Conservation (phyloP, 2,888 invertebrate species). For the Sipunculus nudus region DNA sequence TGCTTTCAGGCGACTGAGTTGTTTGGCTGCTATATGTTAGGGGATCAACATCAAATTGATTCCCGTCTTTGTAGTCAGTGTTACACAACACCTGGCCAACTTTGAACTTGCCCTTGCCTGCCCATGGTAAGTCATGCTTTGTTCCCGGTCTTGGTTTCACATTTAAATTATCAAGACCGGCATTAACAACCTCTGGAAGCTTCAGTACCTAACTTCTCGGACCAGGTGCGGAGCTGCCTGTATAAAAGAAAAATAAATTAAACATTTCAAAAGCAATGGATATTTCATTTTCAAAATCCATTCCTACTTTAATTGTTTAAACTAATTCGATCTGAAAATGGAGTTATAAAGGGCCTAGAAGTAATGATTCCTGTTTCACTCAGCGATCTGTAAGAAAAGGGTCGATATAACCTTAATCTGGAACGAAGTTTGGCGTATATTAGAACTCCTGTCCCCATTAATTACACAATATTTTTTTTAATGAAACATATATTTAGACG, state of each 20-base stretch:
- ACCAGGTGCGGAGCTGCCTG: slow-evolving; percentile 6
- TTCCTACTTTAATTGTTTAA: too few species aligned
- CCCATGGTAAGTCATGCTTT: slow-evolving; percentile 9
- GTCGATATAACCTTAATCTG: too few species aligned
- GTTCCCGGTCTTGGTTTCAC: slow-evolving; percentile 16
- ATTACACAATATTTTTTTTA: too few species aligned
- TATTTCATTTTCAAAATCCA: not conserved
- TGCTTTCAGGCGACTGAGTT: slow-evolving; percentile 14
- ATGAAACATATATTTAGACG: too few species aligned
- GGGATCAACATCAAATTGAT: slow-evolving; percentile 19
- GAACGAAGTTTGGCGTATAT: too few species aligned
- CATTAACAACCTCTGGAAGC: not conserved
- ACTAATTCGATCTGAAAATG: too few species aligned
- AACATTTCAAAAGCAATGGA: not conserved
- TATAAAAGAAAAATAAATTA: not conserved
- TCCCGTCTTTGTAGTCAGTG: slow-evolving; percentile 5
- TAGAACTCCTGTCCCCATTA: too few species aligned
- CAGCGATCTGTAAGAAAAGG: too few species aligned
- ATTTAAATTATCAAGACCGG: slow-evolving; percentile 11
- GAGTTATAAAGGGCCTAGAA: too few species aligned
- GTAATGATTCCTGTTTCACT: too few species aligned
- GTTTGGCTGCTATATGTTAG: slow-evolving; percentile 23
- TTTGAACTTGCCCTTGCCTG: not conserved
- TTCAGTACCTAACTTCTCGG: slow-evolving; percentile 1
- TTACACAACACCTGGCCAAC: slow-evolving; percentile 18